Evolutionary conservation across 2,113 vertebrate genomes (phyloP).

Genomic region (Perccottus glenii): DNA sequence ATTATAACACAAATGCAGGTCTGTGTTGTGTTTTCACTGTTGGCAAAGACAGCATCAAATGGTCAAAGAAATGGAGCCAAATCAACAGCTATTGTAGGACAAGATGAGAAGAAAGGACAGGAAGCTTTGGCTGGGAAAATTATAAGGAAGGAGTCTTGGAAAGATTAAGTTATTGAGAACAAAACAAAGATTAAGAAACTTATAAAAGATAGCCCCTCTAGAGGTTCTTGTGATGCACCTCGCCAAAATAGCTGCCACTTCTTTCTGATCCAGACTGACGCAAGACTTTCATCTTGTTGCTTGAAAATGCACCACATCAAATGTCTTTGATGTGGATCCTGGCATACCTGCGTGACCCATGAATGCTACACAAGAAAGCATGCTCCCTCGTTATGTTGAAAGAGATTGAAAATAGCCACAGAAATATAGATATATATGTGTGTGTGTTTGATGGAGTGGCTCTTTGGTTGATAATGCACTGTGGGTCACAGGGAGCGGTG

Average conservation of each 20-base stretch:
- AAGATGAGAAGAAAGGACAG: conserved; percentile 14
- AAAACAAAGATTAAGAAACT: conserved; percentile 50
- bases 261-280: conserved; percentile 62
- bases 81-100: conserved; percentile 1
- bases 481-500: conserved; percentile 35
- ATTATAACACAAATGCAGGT: conserved; percentile 48
- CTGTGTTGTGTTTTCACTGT: conserved; percentile 14
- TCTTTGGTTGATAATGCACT: conserved; percentile 62
- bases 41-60: conserved; percentile 13
- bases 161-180: conserved; percentile 42
- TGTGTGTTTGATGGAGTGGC: conserved; percentile 15
- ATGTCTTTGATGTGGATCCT: conserved; percentile 73
- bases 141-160: conserved; percentile 17
- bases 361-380: conserved; percentile 60
- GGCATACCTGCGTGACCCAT: conserved; percentile 61
- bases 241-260: conserved; percentile 52
- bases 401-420: conserved; percentile 57
- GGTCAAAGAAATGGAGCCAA: background rate
- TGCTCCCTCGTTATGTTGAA: conserved; percentile 47
- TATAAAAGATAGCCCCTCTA: conserved; percentile 41
- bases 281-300: conserved; percentile 79
- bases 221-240: conserved; percentile 53
- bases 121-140: conserved; percentile 7
- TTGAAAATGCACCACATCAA: conserved; percentile 66
- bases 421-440: conserved; percentile 17